Evolutionary conservation across 2,113 vertebrate species (phyloP).

Genomic region (Oreochromis niloticus): DNA sequence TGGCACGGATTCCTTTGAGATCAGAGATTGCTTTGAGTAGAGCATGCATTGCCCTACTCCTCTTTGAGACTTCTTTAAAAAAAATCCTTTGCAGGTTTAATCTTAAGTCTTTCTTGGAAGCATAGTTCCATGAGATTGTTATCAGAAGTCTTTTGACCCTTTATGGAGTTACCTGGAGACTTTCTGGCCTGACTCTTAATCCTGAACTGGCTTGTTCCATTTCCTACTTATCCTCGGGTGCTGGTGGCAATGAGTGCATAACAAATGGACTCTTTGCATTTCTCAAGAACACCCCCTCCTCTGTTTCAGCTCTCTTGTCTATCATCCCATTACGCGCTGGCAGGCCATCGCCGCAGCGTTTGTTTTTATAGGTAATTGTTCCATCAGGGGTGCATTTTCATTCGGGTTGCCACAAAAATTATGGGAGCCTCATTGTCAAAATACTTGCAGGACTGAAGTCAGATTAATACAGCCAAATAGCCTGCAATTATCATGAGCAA

Average conservation of each 20-base stretch:
- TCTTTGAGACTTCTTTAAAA: not conserved
- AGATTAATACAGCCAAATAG: conserved; percentile 24
- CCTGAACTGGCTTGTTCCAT: conserved; percentile 21
- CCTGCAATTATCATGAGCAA: conserved; percentile 45
- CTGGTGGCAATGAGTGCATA: not conserved
- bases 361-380: conserved; percentile 58
- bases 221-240: conserved; percentile 21
- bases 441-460: conserved; percentile 27
- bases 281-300: not conserved
- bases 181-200: conserved; percentile 20
- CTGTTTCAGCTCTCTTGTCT: conserved; percentile 12
- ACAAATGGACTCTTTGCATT: not conserved
- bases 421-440: conserved; percentile 38
- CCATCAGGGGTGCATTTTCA: conserved; percentile 7
- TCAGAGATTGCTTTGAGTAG: not conserved
- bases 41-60: not conserved
- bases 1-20: not conserved
- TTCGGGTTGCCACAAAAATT: conserved; percentile 19
- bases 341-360: conserved; percentile 3
- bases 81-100: conserved; percentile 10
- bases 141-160: conserved; percentile 34
- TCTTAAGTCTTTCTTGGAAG: conserved; percentile 18
- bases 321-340: conserved; percentile 32
- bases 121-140: conserved; percentile 27
- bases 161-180: conserved; percentile 31